A percentile compares a stretch with the other conserved stretches of the same genome.
Conservation (phyloP, 1,140 invertebrate species). For the Diorhabda elongata region DNA sequence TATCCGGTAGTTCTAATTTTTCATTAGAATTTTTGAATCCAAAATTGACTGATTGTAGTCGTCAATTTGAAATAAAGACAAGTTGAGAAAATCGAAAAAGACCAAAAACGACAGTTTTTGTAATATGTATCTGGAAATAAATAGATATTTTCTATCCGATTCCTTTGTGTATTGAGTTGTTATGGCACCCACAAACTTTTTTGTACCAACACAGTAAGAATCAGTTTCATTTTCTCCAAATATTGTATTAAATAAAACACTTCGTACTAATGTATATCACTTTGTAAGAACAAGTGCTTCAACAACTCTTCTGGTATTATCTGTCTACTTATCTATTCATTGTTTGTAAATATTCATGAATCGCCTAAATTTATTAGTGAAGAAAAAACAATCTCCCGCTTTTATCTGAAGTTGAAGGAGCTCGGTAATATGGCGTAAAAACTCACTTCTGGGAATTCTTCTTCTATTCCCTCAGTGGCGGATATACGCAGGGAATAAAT, state of each 20-base stretch:
- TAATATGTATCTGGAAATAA: no score
- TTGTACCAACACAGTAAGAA: neutral
- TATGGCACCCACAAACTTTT: no score
- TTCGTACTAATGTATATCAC: constrained; percentile 6
- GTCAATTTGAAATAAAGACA: no score
- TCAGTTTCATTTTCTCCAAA: neutral
- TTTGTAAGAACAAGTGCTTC: constrained; percentile 1
- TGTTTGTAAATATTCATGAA: constrained; percentile 30
- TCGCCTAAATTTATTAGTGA: constrained; percentile 30
- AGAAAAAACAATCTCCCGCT: constrained; percentile 22
- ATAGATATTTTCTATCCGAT: no score
- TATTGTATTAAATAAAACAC: neutral
- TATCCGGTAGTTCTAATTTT: no score
- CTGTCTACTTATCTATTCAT: constrained; percentile 15
- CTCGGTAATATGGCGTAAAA: constrained; percentile 8
- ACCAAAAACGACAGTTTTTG: no score
- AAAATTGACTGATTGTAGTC: no score
- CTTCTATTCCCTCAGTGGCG: constrained; percentile 4
- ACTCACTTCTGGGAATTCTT: constrained; percentile 14
- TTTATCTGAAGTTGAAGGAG: constrained; percentile 19
- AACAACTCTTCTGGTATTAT: constrained; percentile 12
- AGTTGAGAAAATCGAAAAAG: no score
- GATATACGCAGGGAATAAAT: neutral
- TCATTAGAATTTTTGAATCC: no score
- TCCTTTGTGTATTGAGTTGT: no score